These are phyloP conservation scores for Etheostoma nigrum DNA, from an alignment of 2,797 vertebrate species.

Conservation along the genomic window DNA sequence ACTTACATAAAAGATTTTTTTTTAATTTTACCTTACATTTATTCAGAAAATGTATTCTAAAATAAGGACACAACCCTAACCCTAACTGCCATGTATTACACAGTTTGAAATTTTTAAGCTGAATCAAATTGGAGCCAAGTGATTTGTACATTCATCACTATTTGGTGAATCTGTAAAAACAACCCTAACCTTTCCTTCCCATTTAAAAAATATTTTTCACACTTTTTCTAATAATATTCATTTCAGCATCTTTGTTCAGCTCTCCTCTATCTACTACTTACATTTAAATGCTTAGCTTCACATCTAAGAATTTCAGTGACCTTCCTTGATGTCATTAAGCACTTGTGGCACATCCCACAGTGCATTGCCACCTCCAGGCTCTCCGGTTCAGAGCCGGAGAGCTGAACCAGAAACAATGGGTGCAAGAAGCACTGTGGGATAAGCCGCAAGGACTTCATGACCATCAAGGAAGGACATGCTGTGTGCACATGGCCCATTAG, in stretches of 20 bases:
- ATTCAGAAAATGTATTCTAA: too few relatives aligned
- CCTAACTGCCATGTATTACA: too few relatives aligned
- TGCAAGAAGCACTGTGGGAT: slow-evolving; percentile 51
- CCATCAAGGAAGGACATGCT: slow-evolving; percentile 61
- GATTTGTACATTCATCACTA: too few relatives aligned
- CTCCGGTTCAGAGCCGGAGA: slow-evolving; percentile 35
- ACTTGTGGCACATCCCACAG: slow-evolving; percentile 40
- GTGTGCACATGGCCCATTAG: slow-evolving; percentile 46
- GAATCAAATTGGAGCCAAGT: too few relatives aligned
- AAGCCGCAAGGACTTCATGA: slow-evolving; percentile 45
- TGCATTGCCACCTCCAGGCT: slow-evolving; percentile 34
- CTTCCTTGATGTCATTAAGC: slow-evolving; percentile 51
- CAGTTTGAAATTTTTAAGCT: too few relatives aligned
- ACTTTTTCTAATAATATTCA: neutral
- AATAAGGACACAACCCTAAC: too few relatives aligned
- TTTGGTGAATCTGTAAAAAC: neutral
- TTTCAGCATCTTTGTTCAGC: neutral
- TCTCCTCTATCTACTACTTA: neutral
- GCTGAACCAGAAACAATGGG: slow-evolving; percentile 64
- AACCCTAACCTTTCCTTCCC: neutral
- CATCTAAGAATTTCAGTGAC: slow-evolving; percentile 43
- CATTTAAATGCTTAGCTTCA: slow-evolving; percentile 26
- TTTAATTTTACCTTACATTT: too few relatives aligned
- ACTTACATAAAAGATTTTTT: too few relatives aligned
- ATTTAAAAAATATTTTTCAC: neutral